phyloP scores from a whole-genome alignment of 2,113 vertebrate species.

The Falcunculus frontatus region DNA sequence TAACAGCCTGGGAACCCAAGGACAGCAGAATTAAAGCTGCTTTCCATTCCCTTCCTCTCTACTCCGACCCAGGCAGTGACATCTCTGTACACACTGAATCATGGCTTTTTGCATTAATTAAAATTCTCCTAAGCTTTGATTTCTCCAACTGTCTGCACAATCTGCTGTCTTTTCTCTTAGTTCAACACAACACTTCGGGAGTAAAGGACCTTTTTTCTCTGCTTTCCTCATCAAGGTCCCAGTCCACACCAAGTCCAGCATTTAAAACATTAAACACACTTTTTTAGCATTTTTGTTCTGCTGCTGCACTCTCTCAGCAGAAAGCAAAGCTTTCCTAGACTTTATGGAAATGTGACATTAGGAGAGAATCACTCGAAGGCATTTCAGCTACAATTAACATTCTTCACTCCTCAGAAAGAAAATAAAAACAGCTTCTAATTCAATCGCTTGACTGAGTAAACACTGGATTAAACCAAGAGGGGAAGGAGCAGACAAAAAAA shows the following conservation, averaged over 20 bases:
- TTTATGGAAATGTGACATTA: slow-evolving; percentile 72
- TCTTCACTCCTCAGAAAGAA: slow-evolving; percentile 23
- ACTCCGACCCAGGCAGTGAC: neutral
- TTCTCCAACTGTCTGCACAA: slow-evolving; percentile 9
- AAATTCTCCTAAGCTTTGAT: neutral
- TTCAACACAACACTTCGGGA: neutral
- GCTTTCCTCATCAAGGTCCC: neutral
- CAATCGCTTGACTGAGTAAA: slow-evolving; percentile 43
- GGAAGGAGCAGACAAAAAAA: neutral
- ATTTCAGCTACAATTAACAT: slow-evolving; percentile 67
- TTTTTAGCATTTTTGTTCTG: neutral
- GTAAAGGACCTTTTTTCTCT: neutral
- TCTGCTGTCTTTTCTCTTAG: neutral
- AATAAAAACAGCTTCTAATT: slow-evolving; percentile 57
- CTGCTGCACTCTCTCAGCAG: neutral
- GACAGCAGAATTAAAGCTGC: neutral
- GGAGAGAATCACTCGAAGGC: slow-evolving; percentile 49
- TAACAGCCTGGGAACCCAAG: neutral
- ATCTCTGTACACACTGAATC: neutral
- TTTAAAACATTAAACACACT: neutral
- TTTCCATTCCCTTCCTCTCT: neutral
- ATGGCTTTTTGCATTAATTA: neutral
- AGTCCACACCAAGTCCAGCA: neutral
- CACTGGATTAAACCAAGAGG: neutral
- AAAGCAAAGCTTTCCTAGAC: neutral